Conservation (phyloP, 2,888 invertebrate genomes). For the Amphiduros pacificus region DNA sequence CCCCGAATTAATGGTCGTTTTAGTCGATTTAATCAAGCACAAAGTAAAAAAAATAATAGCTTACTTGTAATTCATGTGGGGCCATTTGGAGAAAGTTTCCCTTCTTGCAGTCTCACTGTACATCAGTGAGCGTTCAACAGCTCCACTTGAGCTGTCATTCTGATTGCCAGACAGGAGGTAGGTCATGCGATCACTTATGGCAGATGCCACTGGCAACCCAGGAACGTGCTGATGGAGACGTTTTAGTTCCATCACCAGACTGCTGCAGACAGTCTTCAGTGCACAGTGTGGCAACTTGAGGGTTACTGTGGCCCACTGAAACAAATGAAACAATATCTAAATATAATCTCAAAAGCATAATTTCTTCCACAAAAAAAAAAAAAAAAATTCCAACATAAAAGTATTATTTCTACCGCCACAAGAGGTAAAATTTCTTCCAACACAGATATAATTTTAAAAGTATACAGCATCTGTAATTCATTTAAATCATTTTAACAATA, state of each 20-base stretch:
- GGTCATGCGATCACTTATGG: slow-evolving; percentile 75
- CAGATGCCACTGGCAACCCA: slow-evolving; percentile 84
- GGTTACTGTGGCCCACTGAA: slow-evolving; percentile 89
- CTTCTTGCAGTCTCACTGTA: slow-evolving; percentile 88
- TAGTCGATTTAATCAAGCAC: too few species aligned
- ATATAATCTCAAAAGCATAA: too few species aligned
- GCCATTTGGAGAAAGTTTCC: slow-evolving; percentile 92
- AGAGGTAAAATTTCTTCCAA: background rate
- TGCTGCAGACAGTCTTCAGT: slow-evolving; percentile 77
- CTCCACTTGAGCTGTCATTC: slow-evolving; percentile 30
- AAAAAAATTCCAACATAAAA: background rate
- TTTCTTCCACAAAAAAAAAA: too few species aligned
- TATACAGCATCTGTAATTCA: too few species aligned
- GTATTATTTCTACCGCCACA: background rate
- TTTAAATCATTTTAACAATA: too few species aligned
- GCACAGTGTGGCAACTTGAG: slow-evolving; percentile 78
- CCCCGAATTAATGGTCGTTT: too few species aligned
- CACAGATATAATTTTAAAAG: background rate
- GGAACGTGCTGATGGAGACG: slow-evolving; percentile 75
- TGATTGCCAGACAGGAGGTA: slow-evolving; percentile 53
- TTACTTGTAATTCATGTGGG: slow-evolving; percentile 94
- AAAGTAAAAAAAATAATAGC: too few species aligned
- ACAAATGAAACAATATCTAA: slow-evolving; percentile 30
- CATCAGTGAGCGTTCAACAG: slow-evolving; percentile 67
- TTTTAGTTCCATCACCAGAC: slow-evolving; percentile 80